Evolutionary conservation across 2,888 invertebrate species (phyloP).

Genomic region (Malthinus flaveolus): DNA sequence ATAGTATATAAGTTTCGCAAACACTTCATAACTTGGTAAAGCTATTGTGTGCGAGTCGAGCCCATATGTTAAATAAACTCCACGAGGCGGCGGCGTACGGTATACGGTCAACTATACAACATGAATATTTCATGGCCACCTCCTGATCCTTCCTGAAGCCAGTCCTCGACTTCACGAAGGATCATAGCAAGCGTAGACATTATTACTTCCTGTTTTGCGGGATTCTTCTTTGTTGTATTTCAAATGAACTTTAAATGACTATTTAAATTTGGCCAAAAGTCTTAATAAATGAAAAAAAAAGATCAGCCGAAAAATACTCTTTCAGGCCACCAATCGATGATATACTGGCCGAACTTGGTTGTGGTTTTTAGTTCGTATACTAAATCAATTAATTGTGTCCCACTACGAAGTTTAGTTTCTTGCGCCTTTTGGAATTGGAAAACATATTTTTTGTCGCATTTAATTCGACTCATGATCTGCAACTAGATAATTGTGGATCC

Average conservation of each 20-base stretch:
- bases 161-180: constrained; percentile 15
- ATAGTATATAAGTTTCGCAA: constrained; percentile 13
- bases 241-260: constrained; percentile 19
- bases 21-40: constrained; percentile 23
- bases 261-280: constrained; percentile 13
- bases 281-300: constrained; percentile 11
- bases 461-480: too few relatives aligned
- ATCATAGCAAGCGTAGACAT: constrained; percentile 16
- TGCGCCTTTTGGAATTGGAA: too few relatives aligned
- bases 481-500: too few relatives aligned
- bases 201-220: constrained; percentile 29
- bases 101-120: constrained; percentile 19
- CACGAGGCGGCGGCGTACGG: not conserved
- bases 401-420: too few relatives aligned
- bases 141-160: constrained; percentile 29
- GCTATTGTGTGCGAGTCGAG: constrained; percentile 12
- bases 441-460: too few relatives aligned
- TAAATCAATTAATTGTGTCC: too few relatives aligned
- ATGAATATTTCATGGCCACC: constrained; percentile 31
- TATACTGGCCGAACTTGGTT: too few relatives aligned
- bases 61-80: constrained; percentile 24
- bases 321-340: too few relatives aligned
- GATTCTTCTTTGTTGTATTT: constrained; percentile 21
- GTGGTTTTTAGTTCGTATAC: too few relatives aligned
- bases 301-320: too few relatives aligned